Conservation (phyloP, 2,888 invertebrate genomes). For the Sclerodermus sp. region DNA sequence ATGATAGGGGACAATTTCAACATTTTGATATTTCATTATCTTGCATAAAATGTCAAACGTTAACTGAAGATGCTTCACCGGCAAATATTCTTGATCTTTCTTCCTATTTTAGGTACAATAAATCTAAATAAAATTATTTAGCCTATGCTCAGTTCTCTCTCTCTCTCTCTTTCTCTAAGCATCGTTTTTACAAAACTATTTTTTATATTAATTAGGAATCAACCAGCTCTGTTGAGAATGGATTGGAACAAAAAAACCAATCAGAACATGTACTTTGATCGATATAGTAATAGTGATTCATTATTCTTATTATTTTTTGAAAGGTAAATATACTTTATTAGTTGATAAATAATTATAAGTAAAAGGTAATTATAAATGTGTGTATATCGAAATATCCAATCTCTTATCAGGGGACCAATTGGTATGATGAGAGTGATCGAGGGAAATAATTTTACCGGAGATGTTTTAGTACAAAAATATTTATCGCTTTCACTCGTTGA, state of each 20-base stretch:
- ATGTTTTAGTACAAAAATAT: slow-evolving; percentile 67
- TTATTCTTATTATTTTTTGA: slow-evolving; percentile 65
- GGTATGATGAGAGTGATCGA: slow-evolving; percentile 62
- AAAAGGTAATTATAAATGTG: background rate
- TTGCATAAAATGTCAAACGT: slow-evolving; percentile 68
- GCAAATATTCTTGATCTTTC: slow-evolving; percentile 68
- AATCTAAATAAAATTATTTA: background rate
- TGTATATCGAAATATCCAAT: slow-evolving; percentile 3
- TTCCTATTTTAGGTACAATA: slow-evolving; percentile 61
- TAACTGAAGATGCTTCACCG: slow-evolving; percentile 68
- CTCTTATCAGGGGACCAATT: slow-evolving; percentile 61
- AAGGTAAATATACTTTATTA: too few species aligned
- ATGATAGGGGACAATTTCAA: slow-evolving; percentile 74
- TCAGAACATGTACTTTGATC: slow-evolving; percentile 49
- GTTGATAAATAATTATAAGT: background rate
- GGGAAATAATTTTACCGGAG: slow-evolving; percentile 62
- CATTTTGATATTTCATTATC: slow-evolving; percentile 75
- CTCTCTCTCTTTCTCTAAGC: too few species aligned
- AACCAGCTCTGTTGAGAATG: slow-evolving; percentile 62
- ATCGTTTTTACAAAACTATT: too few species aligned
- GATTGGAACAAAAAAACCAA: slow-evolving; percentile 65
- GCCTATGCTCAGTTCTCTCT: too few species aligned
- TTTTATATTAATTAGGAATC: slow-evolving; percentile 50
- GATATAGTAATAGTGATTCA: slow-evolving; percentile 60
- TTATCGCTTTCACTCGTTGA: slow-evolving; percentile 67